A percentile compares a stretch with the other conserved stretches of the same genome.
These are phyloP conservation scores for Etia nguti DNA, from an alignment of 2,113 vertebrate species.

Conservation along the genomic window DNA sequence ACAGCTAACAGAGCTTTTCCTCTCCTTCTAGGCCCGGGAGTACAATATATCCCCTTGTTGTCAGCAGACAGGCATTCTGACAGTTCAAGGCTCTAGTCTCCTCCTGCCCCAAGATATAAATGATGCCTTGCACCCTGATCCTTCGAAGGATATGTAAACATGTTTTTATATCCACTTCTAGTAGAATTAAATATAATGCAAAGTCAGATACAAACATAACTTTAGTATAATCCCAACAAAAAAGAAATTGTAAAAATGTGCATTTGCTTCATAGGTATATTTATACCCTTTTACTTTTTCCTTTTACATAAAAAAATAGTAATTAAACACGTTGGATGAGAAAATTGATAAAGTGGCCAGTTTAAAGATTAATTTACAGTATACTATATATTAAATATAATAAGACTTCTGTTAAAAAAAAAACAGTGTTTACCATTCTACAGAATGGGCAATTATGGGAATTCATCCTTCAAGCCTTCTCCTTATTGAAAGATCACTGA, in stretches of 20 bases:
- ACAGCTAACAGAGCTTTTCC: constrained; percentile 17
- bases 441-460: neutral
- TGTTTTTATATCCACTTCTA: neutral
- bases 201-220: neutral
- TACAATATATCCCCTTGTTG: neutral
- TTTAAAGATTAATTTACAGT: neutral
- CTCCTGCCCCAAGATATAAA: neutral
- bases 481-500: neutral
- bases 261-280: neutral
- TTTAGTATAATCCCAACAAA: neutral
- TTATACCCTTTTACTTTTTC: neutral
- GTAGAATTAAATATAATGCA: neutral
- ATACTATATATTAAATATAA: neutral
- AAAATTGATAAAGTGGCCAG: neutral
- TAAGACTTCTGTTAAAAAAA: neutral
- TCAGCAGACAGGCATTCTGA: constrained; percentile 22
- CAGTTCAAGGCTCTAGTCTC: constrained; percentile 25
- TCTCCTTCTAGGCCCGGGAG: neutral
- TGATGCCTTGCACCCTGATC: neutral
- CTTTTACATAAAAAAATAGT: neutral
- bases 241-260: neutral
- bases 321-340: neutral
- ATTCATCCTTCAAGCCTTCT: neutral
- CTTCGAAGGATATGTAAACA: neutral
- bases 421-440: neutral